These are phyloP conservation scores for Diglossa cyanea DNA, from an alignment of 2,797 vertebrate species.

Conservation along the genomic window DNA sequence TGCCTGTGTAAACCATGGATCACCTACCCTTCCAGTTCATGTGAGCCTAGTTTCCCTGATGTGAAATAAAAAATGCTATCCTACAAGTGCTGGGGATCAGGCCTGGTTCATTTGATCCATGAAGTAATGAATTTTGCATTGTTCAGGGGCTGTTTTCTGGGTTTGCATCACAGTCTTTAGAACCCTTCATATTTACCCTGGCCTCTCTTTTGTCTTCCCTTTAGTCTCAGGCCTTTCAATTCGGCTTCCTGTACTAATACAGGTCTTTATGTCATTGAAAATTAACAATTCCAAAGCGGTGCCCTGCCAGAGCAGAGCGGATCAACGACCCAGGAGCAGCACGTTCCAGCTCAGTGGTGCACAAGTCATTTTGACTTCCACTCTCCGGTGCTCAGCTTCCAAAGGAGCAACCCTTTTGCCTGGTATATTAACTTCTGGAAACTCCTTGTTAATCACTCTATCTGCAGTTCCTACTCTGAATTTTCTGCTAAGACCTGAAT, in stretches of 20 bases:
- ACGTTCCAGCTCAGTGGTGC: conserved; percentile 65
- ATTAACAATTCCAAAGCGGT: conserved; percentile 32
- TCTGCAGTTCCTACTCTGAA: conserved; percentile 4
- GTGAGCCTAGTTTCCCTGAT: not conserved
- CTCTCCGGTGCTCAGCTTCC: conserved; percentile 32
- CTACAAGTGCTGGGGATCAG: not conserved
- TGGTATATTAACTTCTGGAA: conserved; percentile 42
- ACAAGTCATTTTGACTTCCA: conserved; percentile 65
- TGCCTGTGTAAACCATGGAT: not conserved
- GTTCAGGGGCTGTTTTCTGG: not conserved
- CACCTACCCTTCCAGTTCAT: not conserved
- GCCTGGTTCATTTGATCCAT: not conserved
- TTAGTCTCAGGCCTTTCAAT: not conserved
- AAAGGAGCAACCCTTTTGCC: conserved; percentile 54
- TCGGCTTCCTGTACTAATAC: conserved; percentile 7
- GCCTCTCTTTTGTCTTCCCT: conserved; percentile 30
- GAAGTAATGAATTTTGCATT: conserved; percentile 29
- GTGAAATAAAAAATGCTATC: not conserved
- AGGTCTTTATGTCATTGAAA: conserved; percentile 50
- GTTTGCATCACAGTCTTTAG: conserved; percentile 26
- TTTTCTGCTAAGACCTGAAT: conserved; percentile 28
- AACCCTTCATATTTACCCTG: not conserved
- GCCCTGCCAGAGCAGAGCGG: conserved; percentile 37
- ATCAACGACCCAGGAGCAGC: conserved; percentile 64
- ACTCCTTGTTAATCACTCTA: conserved; percentile 64